Conservation (phyloP, 2,113 vertebrate genomes). For the Etheostoma spectabile region DNA sequence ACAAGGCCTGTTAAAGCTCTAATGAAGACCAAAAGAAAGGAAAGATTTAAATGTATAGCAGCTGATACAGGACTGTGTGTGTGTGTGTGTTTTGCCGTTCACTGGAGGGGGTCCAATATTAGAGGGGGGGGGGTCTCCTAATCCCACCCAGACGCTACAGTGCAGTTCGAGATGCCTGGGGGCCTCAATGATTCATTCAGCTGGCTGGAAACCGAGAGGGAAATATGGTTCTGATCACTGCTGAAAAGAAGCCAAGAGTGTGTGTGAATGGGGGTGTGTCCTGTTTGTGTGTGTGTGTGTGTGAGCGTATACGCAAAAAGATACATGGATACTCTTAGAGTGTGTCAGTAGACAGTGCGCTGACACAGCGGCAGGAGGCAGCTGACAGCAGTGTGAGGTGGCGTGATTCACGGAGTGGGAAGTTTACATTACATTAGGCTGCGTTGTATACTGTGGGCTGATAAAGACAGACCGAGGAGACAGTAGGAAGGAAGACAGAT, state of each 20-base stretch:
- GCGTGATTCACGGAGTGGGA: constrained; percentile 65
- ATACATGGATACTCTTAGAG: constrained; percentile 16
- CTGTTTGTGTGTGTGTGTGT: neutral
- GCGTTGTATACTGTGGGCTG: constrained; percentile 65
- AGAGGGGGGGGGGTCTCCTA: constrained; percentile 49
- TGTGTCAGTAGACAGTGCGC: constrained; percentile 22
- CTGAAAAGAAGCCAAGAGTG: constrained; percentile 21
- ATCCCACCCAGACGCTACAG: constrained; percentile 75
- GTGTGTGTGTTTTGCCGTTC: constrained; percentile 32
- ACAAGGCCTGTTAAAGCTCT: constrained; percentile 43
- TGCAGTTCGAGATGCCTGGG: constrained; percentile 38
- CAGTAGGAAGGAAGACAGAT: constrained; percentile 56
- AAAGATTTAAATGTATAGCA: constrained; percentile 34
- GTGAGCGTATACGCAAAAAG: neutral
- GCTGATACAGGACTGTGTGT: constrained; percentile 13
- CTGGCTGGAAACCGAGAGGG: constrained; percentile 60
- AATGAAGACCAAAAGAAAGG: constrained; percentile 48
- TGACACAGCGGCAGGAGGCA: constrained; percentile 44
- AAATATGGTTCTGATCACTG: constrained; percentile 81
- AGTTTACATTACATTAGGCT: constrained; percentile 76
- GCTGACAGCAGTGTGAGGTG: constrained; percentile 43
- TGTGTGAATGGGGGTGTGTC: neutral
- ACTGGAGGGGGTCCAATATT: constrained; percentile 39
- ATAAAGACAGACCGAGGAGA: constrained; percentile 57
- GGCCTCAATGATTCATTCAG: constrained; percentile 63